Conservation (phyloP, 2,797 vertebrate genomes). For the Anniella stebbinsi region DNA sequence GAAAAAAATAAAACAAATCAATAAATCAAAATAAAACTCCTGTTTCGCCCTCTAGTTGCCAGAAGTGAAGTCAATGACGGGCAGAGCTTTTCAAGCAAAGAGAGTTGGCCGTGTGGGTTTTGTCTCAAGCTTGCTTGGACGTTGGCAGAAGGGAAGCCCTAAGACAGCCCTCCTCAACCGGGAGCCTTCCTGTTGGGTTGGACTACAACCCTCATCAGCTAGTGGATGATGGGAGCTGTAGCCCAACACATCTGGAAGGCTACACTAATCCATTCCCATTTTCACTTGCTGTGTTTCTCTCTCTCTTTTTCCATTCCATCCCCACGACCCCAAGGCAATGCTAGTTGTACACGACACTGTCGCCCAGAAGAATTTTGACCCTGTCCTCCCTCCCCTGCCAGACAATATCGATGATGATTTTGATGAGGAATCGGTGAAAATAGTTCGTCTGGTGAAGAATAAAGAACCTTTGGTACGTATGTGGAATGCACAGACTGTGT, state of each 20-base stretch:
- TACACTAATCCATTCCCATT: background rate
- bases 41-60: background rate
- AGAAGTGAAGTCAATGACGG: background rate
- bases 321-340: conserved; percentile 83
- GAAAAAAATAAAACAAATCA: no score
- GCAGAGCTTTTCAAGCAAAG: background rate
- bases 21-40: background rate
- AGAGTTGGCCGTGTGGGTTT: no score
- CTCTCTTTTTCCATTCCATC: conserved; percentile 11
- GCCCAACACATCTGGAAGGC: background rate
- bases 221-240: background rate
- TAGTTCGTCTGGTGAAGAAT: conserved; percentile 94
- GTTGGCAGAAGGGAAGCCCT: background rate
- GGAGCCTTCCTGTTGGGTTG: background rate
- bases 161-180: background rate
- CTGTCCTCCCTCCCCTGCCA: conserved; percentile 90
- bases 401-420: conserved; percentile 90
- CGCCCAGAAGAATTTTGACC: conserved; percentile 95
- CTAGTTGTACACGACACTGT: conserved; percentile 94
- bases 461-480: conserved; percentile 91
- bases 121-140: background rate
- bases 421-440: conserved; percentile 95
- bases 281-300: background rate
- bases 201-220: background rate
- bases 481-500: background rate